Percentiles rank a stretch among this genome's conserved stretches.
These are phyloP conservation scores for Nicator chloris DNA, from an alignment of 2,113 vertebrate species.

Conservation along the genomic window DNA sequence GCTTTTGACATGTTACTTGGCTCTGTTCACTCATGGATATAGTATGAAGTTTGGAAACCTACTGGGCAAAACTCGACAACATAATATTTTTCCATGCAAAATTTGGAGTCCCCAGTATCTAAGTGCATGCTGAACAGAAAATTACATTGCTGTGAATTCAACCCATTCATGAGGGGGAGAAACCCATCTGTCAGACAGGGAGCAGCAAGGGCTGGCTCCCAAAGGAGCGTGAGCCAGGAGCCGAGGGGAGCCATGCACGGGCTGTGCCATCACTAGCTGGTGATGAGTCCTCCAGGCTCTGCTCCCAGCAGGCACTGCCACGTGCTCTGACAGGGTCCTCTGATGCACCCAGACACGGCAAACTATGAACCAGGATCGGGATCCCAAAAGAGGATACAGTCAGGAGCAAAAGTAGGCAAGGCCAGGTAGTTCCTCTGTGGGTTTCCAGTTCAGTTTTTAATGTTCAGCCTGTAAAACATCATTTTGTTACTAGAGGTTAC, in stretches of 20 bases:
- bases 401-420: background rate
- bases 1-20: conserved; percentile 16
- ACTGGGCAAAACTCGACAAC: background rate
- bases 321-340: background rate
- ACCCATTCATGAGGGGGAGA: background rate
- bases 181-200: background rate
- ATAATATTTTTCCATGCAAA: background rate
- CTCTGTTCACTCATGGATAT: background rate
- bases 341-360: background rate
- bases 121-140: background rate
- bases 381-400: background rate
- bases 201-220: background rate
- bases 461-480: background rate
- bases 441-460: background rate
- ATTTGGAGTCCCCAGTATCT: background rate
- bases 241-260: accelerated
- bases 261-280: background rate
- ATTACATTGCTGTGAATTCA: background rate
- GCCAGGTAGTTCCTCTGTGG: background rate
- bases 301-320: background rate
- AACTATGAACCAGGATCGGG: background rate
- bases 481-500: background rate
- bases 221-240: background rate
- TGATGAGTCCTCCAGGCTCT: background rate
- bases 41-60: conserved; percentile 8